Base-by-base conservation (phyloP, 2,113 vertebrate species). In the Carassius gibelio region DNA sequence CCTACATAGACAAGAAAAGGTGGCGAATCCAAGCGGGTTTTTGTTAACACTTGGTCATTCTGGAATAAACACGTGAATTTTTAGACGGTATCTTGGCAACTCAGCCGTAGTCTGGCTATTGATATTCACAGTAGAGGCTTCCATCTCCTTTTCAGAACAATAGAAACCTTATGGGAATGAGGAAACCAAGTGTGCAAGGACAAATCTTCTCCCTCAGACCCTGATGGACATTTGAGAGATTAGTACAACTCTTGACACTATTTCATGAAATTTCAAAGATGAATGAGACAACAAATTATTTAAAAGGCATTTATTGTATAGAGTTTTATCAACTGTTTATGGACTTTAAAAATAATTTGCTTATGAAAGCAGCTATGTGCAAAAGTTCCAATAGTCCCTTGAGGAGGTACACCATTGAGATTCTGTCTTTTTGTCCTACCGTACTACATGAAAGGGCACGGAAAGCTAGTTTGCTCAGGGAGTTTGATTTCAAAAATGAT, bases 71-170 rank as follows among this genome's bases (percentile, higher is more conserved):
- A 92, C 92, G 88, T 9, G 34, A 92, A 92, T 92, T 87, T 93
- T 91, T 91, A 74, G 75, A 85, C 71, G 83, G 71, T 94, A 83
- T 90, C 96, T 68, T 94, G 91, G 96, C 92, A 95, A 97, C 96
- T 19, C 84, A 71, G 89, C 92, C 92, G 93, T 90, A 89, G 92
- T 90, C 38, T 38, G 88, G 89, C 88, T 89, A 91, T 94, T 94
- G 91, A 94, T 92, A 94, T 95, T 90, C 94, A 89, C 89, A 83
- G 88, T 89, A 26, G 89, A 85, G 82, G 92, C 87, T 81, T 85
- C 84, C 52, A 83, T 87, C 84, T 88, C 82, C 71, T 84, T 38
- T 48, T 82, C 79, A 78, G 83, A 88, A 90, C 89, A 91, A 90
- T 89, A 86, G 55, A 13, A 84, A 82, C 86, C 85, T 82, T 88